These are phyloP conservation scores for Phragmatobia fuliginosa DNA, from an alignment of 2,888 invertebrate species.

Conservation along the genomic window DNA sequence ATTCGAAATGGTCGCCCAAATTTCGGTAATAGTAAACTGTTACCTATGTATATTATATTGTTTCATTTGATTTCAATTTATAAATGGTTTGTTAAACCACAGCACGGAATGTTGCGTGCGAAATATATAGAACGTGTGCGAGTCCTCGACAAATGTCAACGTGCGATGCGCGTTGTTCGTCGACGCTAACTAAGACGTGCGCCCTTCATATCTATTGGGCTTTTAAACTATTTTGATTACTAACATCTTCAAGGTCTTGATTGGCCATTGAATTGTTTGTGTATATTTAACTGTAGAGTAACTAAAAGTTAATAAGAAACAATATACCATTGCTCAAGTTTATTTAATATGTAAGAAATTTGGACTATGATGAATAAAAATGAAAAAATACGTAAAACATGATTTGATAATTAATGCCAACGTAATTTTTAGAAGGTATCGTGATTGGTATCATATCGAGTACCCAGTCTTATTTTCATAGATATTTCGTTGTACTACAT, in stretches of 20 bases:
- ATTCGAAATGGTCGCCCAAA: no score
- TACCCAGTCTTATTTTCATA: no score
- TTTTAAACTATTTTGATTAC: slow-evolving; percentile 24
- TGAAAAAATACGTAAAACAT: no score
- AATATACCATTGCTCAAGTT: background rate
- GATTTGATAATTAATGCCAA: no score
- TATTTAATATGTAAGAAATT: no score
- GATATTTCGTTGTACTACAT: no score
- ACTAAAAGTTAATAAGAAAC: background rate
- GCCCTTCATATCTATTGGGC: slow-evolving; percentile 37
- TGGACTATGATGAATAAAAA: no score
- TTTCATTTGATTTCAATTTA: background rate
- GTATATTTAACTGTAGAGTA: background rate
- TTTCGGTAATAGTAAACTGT: no score
- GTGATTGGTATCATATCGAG: no score
- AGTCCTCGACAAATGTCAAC: slow-evolving; percentile 28
- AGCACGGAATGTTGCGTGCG: slow-evolving; percentile 47
- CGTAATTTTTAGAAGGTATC: no score
- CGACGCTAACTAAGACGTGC: slow-evolving; percentile 20
- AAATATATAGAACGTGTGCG: slow-evolving; percentile 32
- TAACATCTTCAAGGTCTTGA: slow-evolving; percentile 11
- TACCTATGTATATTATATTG: no score
- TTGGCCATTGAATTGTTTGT: background rate
- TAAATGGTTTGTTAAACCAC: slow-evolving; percentile 26
- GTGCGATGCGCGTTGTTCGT: slow-evolving; percentile 2